Conservation (phyloP, 2,113 vertebrate species). For the Gymnobelideus leadbeateri region DNA sequence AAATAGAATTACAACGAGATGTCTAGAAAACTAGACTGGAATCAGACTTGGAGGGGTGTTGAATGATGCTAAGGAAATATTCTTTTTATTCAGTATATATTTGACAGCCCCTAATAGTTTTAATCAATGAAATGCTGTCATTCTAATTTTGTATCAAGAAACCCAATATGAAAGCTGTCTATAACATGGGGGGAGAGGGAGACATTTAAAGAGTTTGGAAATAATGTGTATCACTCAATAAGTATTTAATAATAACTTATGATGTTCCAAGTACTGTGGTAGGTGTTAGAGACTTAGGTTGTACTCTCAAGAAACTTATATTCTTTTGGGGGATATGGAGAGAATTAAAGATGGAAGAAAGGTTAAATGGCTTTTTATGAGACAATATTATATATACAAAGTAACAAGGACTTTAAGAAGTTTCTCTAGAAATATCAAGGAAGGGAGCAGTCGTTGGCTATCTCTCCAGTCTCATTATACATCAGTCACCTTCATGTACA, state of each 20-base stretch:
- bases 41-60: neutral
- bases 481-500: neutral
- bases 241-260: no score
- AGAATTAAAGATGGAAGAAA: neutral
- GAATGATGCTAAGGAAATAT: neutral
- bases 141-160: neutral
- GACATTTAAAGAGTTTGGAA: neutral
- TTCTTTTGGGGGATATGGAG: neutral
- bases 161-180: neutral
- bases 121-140: neutral
- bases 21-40: neutral
- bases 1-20: neutral
- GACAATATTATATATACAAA: neutral
- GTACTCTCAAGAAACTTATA: neutral
- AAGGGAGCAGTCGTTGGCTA: neutral
- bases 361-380: neutral
- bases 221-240: neutral
- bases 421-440: neutral
- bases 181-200: neutral
- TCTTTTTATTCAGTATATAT: neutral
- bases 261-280: neutral
- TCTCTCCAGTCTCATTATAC: neutral
- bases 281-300: neutral
- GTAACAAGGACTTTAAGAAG: neutral
- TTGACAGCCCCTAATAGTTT: neutral